Conservation (phyloP, 1,140 invertebrate genomes). For the Brachionus sp. region DNA sequence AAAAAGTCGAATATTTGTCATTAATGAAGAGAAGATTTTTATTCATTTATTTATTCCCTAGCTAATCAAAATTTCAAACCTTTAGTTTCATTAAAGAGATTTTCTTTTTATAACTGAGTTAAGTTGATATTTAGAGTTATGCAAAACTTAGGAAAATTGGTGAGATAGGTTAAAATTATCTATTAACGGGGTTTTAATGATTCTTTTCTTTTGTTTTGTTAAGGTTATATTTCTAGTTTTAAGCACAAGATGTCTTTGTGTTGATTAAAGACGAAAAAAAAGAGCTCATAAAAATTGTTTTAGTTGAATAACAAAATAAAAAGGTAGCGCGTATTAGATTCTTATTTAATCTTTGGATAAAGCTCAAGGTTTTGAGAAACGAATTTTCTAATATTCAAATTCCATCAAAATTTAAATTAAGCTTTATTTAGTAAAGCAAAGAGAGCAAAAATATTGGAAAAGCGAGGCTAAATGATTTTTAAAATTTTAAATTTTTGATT, state of each 20-base stretch:
- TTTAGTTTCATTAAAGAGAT: constrained; percentile 12
- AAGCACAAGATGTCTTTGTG: constrained; percentile 14
- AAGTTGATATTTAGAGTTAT: constrained; percentile 36
- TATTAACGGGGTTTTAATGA: constrained; percentile 41
- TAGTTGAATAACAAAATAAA: constrained; percentile 39
- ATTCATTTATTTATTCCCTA: constrained; percentile 1
- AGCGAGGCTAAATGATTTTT: not conserved
- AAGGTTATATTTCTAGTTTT: constrained; percentile 40
- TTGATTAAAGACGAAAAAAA: constrained; percentile 24
- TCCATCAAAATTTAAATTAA: constrained; percentile 41
- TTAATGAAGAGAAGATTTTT: constrained; percentile 34
- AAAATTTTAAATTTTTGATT: constrained; percentile 29
- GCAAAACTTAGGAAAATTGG: constrained; percentile 26
- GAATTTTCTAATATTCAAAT: constrained; percentile 6
- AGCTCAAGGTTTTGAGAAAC: constrained; percentile 10
- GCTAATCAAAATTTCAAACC: constrained; percentile 28
- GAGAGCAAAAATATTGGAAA: not conserved
- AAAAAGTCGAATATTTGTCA: constrained; percentile 43
- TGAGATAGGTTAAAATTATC: constrained; percentile 44
- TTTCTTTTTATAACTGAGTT: constrained; percentile 24
- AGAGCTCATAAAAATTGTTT: constrained; percentile 40
- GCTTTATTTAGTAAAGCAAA: constrained; percentile 16
- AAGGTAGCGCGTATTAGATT: not conserved
- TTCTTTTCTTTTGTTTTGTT: constrained; percentile 21
- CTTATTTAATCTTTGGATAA: constrained; percentile 35